A percentile compares a stretch with the other conserved stretches of the same genome.
Evolutionary conservation across 1,140 invertebrate species (phyloP).

Genomic region (Lethrus apterus): DNA sequence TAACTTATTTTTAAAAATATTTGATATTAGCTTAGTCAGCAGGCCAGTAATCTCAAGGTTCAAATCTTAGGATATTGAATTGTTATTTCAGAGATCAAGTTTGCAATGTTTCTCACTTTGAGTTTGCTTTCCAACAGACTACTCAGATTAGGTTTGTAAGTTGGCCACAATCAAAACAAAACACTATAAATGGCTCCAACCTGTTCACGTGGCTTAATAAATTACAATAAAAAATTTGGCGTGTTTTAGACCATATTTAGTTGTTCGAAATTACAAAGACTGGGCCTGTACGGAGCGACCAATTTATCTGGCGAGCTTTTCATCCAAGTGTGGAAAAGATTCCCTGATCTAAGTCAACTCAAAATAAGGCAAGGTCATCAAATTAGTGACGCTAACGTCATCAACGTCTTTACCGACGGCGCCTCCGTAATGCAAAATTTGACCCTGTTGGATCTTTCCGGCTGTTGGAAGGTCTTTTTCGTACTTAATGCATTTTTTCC

Average conservation of each 20-base stretch:
- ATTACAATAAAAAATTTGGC: no score
- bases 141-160: no score
- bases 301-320: slow-evolving; percentile 20
- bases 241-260: slow-evolving; percentile 15
- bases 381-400: slow-evolving; percentile 16
- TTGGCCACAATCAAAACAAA: no score
- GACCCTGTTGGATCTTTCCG: slow-evolving; percentile 19
- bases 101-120: no score
- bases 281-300: slow-evolving; percentile 18
- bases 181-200: no score
- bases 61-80: no score
- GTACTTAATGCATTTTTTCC: neutral
- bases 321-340: slow-evolving; percentile 14
- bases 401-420: slow-evolving; percentile 16
- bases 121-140: no score
- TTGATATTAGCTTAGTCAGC: no score
- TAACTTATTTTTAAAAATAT: slow-evolving; percentile 4
- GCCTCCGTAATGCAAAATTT: slow-evolving; percentile 16
- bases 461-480: slow-evolving; percentile 18
- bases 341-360: slow-evolving; percentile 17
- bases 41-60: no score
- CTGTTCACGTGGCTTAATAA: no score
- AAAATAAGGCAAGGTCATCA: slow-evolving; percentile 19
- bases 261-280: slow-evolving; percentile 17
- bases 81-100: no score